A percentile compares a stretch with the other conserved stretches of the same genome.
Evolutionary conservation across 2,797 vertebrate species (phyloP).

Genomic region (Artibeus jamaicensis): DNA sequence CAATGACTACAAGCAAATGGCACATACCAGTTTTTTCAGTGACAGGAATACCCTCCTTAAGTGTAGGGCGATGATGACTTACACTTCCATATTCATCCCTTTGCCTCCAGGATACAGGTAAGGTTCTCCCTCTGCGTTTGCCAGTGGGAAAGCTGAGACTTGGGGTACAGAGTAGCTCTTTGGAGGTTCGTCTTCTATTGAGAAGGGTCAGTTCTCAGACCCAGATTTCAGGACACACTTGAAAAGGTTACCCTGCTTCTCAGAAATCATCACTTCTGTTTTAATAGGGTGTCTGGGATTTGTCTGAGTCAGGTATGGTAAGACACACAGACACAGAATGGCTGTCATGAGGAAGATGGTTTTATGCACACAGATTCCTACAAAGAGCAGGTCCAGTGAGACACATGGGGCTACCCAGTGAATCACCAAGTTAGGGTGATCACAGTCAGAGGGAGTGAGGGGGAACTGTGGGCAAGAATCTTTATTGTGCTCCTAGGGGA

Average conservation of each 20-base stretch:
- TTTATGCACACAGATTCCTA: not conserved
- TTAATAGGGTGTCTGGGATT: accelerated
- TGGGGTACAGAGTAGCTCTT: accelerated
- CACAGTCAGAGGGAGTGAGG: not conserved
- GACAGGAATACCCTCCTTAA: not conserved
- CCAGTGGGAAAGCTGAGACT: not conserved
- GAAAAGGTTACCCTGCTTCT: not conserved
- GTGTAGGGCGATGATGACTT: accelerated
- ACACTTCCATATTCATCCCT: accelerated
- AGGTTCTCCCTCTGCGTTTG: accelerated
- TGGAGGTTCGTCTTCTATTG: accelerated
- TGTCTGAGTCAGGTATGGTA: accelerated
- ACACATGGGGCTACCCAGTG: accelerated
- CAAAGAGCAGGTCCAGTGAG: too few relatives aligned
- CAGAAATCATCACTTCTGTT: not conserved
- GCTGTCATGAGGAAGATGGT: not conserved
- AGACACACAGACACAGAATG: not conserved
- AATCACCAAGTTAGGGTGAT: not conserved
- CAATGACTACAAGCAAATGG: not conserved
- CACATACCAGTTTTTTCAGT: accelerated
- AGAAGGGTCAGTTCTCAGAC: accelerated
- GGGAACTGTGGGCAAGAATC: too few relatives aligned
- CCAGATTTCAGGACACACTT: accelerated
- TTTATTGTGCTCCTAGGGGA: not conserved
- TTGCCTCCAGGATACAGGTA: not conserved